Percentiles rank a stretch among this genome's conserved stretches.
phyloP scores from a whole-genome alignment of 2,113 vertebrate genomes.

The Tenebrosternarchus preto region DNA sequence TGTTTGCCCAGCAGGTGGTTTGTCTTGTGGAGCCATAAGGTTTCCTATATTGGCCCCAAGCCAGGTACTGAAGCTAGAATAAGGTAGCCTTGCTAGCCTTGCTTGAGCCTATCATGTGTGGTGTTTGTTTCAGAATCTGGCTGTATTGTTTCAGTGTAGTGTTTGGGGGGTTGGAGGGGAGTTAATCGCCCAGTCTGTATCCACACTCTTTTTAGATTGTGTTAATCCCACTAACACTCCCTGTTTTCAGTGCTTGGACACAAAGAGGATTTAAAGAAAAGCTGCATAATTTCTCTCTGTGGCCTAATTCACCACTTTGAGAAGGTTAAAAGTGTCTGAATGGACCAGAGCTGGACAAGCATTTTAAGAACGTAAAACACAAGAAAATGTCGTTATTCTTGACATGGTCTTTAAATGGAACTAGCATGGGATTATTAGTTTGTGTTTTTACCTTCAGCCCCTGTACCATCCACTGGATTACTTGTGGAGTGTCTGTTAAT shows the following conservation, averaged over 20 bases:
- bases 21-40: not conserved
- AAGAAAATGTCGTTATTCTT: not conserved
- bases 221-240: conserved; percentile 38
- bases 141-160: not conserved
- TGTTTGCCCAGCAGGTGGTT: conserved; percentile 1
- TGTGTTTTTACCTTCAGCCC: not conserved
- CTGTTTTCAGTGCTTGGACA: conserved; percentile 39
- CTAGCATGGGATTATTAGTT: not conserved
- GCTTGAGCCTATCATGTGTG: too few species aligned
- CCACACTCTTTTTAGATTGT: conserved; percentile 14
- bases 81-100: not conserved
- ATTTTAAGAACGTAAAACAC: not conserved
- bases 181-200: not conserved
- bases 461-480: not conserved
- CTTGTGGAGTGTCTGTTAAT: not conserved
- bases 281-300: conserved; percentile 43
- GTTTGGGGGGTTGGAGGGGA: not conserved
- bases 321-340: conserved; percentile 51
- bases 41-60: not conserved
- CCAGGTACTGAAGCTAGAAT: not conserved
- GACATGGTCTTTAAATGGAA: not conserved
- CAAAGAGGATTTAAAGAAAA: conserved; percentile 57
- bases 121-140: not conserved
- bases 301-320: conserved; percentile 36
- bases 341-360: conserved; percentile 7